Conservation (phyloP, 2,888 invertebrate species). For the Hetaerina titia region DNA sequence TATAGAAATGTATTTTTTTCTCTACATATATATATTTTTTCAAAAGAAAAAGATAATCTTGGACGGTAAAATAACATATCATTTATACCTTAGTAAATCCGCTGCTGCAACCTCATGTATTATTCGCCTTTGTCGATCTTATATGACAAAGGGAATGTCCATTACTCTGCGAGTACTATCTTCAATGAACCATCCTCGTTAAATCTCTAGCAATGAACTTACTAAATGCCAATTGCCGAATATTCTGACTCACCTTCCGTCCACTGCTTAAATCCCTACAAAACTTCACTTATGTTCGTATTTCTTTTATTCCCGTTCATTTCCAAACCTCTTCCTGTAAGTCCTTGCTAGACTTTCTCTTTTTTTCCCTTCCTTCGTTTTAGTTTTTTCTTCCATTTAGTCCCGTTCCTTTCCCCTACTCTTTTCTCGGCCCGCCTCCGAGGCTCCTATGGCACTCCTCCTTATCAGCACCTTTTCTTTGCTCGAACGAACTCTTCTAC, state of each 20-base stretch:
- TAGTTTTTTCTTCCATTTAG: neutral
- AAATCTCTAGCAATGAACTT: too few species aligned
- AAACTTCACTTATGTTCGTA: too few species aligned
- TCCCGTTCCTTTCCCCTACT: neutral
- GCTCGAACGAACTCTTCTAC: slow-evolving; percentile 55
- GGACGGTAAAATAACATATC: too few species aligned
- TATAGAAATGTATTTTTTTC: too few species aligned
- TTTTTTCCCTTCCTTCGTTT: neutral
- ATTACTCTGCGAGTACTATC: neutral
- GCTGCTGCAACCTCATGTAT: too few species aligned
- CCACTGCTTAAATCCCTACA: too few species aligned
- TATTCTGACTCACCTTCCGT: too few species aligned
- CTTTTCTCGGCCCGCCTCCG: neutral
- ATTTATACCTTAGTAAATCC: too few species aligned
- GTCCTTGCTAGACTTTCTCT: neutral
- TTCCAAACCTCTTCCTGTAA: neutral
- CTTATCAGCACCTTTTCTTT: slow-evolving; percentile 66
- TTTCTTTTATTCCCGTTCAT: neutral
- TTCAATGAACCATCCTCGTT: neutral
- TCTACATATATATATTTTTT: too few species aligned
- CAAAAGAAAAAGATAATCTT: too few species aligned
- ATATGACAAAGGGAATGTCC: neutral
- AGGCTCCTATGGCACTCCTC: neutral
- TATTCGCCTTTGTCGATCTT: too few species aligned
- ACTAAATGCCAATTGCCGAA: too few species aligned